phyloP scores from a whole-genome alignment of 1,140 invertebrate species.

The Phthorimaea operculella region DNA sequence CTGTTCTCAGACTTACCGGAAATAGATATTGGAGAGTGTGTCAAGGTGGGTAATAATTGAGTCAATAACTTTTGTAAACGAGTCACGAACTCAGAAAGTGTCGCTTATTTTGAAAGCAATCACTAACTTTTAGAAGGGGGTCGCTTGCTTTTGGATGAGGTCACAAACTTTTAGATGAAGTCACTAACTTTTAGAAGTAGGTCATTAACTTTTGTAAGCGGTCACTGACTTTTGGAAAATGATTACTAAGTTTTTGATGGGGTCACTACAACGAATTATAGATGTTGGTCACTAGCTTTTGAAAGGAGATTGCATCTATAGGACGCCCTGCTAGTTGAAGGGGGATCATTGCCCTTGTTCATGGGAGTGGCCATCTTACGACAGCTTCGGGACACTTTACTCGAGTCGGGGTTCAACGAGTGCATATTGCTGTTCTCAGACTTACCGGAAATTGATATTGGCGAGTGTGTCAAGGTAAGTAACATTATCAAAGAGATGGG shows the following conservation, averaged over 20 bases:
- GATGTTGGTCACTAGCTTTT: conserved; percentile 91
- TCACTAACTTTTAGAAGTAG: too few species aligned
- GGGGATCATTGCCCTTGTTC: conserved; percentile 93
- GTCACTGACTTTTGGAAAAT: too few species aligned
- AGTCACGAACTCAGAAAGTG: too few species aligned
- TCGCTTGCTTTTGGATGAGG: too few species aligned
- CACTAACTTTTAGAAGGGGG: too few species aligned
- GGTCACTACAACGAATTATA: conserved; percentile 99
- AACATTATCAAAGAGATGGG: too few species aligned
- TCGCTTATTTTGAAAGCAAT: too few species aligned
- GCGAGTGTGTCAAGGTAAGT: conserved; percentile 88
- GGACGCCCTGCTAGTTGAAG: conserved; percentile 95
- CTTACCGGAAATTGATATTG: conserved; percentile 96
- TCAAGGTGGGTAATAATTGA: conserved; percentile 73
- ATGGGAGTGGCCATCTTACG: conserved; percentile 94
- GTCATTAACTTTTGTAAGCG: too few species aligned
- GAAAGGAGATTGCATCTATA: conserved; percentile 98
- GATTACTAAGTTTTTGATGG: conserved; percentile 92
- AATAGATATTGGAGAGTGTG: conserved; percentile 94
- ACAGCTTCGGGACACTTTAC: conserved; percentile 85
- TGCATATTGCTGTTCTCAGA: conserved; percentile 97
- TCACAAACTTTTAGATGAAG: too few species aligned
- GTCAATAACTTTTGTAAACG: too few species aligned
- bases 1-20: conserved; percentile 97
- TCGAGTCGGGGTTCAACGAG: conserved; percentile 95